These are phyloP conservation scores for Drosophila varians DNA, from an alignment of 1,140 invertebrate species.

Conservation along the genomic window DNA sequence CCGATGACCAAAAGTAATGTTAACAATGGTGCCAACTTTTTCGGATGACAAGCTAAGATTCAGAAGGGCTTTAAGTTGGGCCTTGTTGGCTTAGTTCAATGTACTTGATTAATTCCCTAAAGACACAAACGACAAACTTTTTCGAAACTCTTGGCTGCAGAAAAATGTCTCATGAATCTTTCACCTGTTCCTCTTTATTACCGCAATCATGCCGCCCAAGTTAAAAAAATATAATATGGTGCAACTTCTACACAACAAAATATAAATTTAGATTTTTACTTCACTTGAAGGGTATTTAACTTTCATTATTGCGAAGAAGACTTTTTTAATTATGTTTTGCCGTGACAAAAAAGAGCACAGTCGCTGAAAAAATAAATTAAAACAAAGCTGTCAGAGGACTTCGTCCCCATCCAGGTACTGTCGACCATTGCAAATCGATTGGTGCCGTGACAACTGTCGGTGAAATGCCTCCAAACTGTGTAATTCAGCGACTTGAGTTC, in stretches of 20 bases:
- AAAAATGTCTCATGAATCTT: slow-evolving; percentile 2
- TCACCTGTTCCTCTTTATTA: not conserved
- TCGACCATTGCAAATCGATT: not conserved
- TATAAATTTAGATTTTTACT: too few species aligned
- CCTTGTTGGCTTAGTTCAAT: slow-evolving; percentile 6
- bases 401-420: not conserved
- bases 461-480: not conserved
- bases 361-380: not conserved
- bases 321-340: not conserved
- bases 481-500: not conserved
- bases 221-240: not conserved
- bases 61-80: slow-evolving; percentile 5
- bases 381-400: not conserved
- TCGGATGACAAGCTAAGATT: not conserved
- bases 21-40: slow-evolving; percentile 9
- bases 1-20: slow-evolving; percentile 9
- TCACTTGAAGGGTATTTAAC: not conserved
- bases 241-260: not conserved
- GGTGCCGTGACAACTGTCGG: not conserved
- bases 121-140: slow-evolving; percentile 10
- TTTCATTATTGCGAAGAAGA: not conserved
- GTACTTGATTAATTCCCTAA: slow-evolving; percentile 28
- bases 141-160: not conserved
- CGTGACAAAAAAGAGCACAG: not conserved
- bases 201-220: not conserved